These are phyloP conservation scores for Calvadosia cruxmelitensis DNA, from an alignment of 30 jellyfish, hydroid and myxozoan species.

Conservation along the genomic window DNA sequence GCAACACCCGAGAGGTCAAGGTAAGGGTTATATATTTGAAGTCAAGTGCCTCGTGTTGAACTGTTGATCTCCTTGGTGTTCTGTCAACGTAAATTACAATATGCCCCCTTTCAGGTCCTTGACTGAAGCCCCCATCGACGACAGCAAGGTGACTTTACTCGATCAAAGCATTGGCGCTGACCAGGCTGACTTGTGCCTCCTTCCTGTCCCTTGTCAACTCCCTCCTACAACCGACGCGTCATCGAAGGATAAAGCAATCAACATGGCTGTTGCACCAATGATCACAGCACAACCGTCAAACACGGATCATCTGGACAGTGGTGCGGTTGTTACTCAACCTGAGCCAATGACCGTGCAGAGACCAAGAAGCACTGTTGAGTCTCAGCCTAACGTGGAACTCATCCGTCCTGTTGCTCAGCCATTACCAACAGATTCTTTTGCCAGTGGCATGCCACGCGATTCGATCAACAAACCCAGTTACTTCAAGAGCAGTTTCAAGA, in stretches of 20 bases:
- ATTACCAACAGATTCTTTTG: not conserved
- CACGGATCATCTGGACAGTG: not conserved
- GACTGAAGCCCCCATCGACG: not conserved
- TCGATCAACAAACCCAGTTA: not conserved
- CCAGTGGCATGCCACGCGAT: not conserved
- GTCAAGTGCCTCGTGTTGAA: too few relatives aligned
- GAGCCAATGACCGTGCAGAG: not conserved
- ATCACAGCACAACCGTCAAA: not conserved
- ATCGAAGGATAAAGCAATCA: not conserved
- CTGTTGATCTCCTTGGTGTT: too few relatives aligned
- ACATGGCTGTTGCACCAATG: not conserved
- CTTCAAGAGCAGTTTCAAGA: not conserved
- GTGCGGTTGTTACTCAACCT: constrained; percentile 15
- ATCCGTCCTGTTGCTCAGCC: not conserved
- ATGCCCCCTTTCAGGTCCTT: not conserved
- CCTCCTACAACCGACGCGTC: too few relatives aligned
- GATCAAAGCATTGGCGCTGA: not conserved
- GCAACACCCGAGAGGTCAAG: too few relatives aligned
- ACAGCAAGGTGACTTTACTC: too few relatives aligned
- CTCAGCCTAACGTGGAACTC: not conserved
- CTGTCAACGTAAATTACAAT: too few relatives aligned
- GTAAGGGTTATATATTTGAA: too few relatives aligned
- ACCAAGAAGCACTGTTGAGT: constrained; percentile 8
- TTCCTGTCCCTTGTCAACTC: not conserved
- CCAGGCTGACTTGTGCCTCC: not conserved